Base-by-base conservation (phyloP, 2,888 invertebrate genomes). In the Athalia circularis region DNA sequence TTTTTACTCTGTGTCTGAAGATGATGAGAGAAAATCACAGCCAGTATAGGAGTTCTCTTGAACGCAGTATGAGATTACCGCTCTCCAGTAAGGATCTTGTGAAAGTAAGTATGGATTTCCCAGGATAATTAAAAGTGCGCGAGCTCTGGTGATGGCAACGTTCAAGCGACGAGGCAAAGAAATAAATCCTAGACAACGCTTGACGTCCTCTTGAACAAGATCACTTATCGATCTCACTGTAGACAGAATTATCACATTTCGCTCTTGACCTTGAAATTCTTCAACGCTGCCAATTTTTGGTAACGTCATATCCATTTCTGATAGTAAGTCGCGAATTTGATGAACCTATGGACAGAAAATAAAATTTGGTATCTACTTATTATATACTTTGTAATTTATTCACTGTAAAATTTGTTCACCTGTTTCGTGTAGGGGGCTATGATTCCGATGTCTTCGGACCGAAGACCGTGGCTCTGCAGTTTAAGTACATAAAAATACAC, bases 351-450 rank as follows among this genome's bases (percentile, higher is more conserved):
- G 88, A 74, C 89, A 80, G 54, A 67, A 65, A 59, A 15, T 48
- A 15, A n/a, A 13, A 45, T 6, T 11, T 47, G 11, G 13, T 52
- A 13, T 13, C 15, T 9, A 75, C 45, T 6, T 54, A 11, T 7
- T 54, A 4, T n/a, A 54, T n/a, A 4, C 5, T 54, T 9, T 54
- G n/a, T 54, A 6, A 6, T 54, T 5, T 11, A 6, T 54, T n/a
- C 54, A n/a, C 0, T 45, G 62, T 50, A 45, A 47, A 57, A 65
- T 48, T 74, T 50, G 47, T 86, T 91, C 89, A 97, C 97, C 93
- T 99, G 99, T 88, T 97, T 96, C 80, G 95, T 91, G 87, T 99
- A 99, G 0, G 98, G 98, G 11, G 98, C 96, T 80, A 99, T 96
- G 78, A 99, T 94, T 4, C 98, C 99, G 86, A 99, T 93, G 83